Base-by-base conservation (phyloP, 2,888 invertebrate genomes). In the Marasmarcha lunaedactyla region DNA sequence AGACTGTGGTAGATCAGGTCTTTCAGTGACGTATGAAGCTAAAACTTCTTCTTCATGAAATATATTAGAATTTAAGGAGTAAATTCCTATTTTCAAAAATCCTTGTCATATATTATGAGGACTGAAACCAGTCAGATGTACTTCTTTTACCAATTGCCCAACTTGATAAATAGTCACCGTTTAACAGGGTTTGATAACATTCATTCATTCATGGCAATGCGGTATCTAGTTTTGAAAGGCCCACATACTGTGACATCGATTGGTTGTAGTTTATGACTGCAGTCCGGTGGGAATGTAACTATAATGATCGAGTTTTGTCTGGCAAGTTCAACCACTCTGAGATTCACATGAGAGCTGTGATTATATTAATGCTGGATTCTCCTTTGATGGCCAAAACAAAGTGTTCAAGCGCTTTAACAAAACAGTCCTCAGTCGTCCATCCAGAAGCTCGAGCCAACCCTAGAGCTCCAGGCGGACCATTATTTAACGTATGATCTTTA, bases 391-490 rank as follows among this genome's bases (percentile, higher is more conserved):
- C 40, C 14, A 46, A 11, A 49, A 47, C 40, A 48, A 48, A 48
- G 33, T 50, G 46, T 44, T 50, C 42, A 35, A 50, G 44, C 2
- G 45, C 42, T 41, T 47, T 43, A 37, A 46, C 15, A 40, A 49
- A 47, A 41, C 42, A 44, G 11, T 48, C 45, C 15, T 48, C 47
- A 36, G 39, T 47, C 42, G 48, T 50, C 47, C 47, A 49, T 43
- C 47, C 47, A 42, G 46, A 46, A 39, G 34, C 36, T 34, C 47
- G 33, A 36, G 45, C 45, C 37, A 46, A 40, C 27, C 44, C 47
- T 42, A 46, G 37, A 43, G 45, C 42, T 41, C 42, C 46, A 41
- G 43, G 36, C 15, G 44, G 46, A 41, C 47, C 47, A 49, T 41
- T 41, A 40, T 26, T 44, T 38, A 48, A 40, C 46, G 43, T 47